Evolutionary conservation across 2,113 vertebrate genomes (phyloP).

Genomic region (Amphiprion ocellaris): DNA sequence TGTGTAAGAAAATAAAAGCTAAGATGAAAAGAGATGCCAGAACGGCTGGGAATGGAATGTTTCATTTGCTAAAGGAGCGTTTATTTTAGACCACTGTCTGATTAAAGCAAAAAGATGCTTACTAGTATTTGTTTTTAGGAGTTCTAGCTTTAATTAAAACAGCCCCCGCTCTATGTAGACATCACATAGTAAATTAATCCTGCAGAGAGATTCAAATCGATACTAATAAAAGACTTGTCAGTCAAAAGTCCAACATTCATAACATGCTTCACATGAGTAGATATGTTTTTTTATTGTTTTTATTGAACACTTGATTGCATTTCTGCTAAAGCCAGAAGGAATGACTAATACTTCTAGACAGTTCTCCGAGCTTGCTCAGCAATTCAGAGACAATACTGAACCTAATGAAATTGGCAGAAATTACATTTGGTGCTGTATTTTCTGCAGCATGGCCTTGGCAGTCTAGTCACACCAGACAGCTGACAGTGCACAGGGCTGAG

Average conservation of each 20-base stretch:
- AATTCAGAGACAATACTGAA: slow-evolving; percentile 5
- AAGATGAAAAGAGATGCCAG: neutral
- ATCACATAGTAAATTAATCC: neutral
- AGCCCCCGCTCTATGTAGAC: neutral
- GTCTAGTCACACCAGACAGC: slow-evolving; percentile 17
- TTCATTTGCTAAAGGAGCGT: neutral
- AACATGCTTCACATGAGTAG: neutral
- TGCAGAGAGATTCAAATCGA: slow-evolving; percentile 7
- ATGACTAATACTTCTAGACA: neutral
- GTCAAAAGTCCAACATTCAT: neutral
- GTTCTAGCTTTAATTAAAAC: slow-evolving; percentile 27
- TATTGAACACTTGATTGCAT: slow-evolving; percentile 7
- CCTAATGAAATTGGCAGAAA: slow-evolving; percentile 9
- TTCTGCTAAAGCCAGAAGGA: neutral
- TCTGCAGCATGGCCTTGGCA: neutral
- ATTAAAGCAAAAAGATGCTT: neutral
- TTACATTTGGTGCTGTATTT: slow-evolving; percentile 22
- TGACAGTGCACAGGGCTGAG: neutral
- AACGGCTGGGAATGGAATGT: neutral
- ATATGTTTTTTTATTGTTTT: neutral
- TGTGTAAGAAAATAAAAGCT: slow-evolving; percentile 2
- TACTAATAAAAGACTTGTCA: neutral
- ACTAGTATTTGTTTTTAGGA: neutral
- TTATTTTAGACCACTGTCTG: neutral
- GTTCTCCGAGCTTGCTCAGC: neutral